Evolutionary conservation across 2,113 vertebrate genomes (phyloP), one percentile per base, ranked within the genome.

Genomic region (Alethe diademata): DNA sequence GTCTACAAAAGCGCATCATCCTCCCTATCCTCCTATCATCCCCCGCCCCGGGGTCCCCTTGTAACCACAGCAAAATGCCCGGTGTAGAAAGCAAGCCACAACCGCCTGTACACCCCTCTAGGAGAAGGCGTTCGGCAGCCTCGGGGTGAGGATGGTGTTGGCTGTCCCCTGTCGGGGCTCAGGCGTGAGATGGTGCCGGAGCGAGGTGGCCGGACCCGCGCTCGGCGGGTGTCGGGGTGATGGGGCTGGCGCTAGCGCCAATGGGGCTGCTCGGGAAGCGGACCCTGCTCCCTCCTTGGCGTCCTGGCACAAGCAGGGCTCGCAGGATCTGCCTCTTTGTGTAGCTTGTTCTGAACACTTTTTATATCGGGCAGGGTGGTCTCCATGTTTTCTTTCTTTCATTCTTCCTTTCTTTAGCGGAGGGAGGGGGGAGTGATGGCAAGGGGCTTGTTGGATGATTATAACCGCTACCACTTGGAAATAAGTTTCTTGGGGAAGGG

Each of bases 401-500:
- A 81, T 66, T 81, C 86, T 80, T 89, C 47, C 82, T 90, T 72
- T 86, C 88, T 81, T 78, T 69, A 53, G 40, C 8, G 5, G 56
- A 67, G 65, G 47, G 81, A 61, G 74, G 80, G 54, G 60, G 45
- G 61, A 91, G 66, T 67, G 84, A 67, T 90, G 78, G 90, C 76
- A 83, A 90, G 86, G 85, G 71, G 64, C 33, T 92, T 53, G 71
- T 61, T 93, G 82, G 36, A 85, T 88, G 64, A 73, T 86, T 93
- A 79, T 86, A 93, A 92, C 82, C 65, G 58, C 93, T 86, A 93
- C 74, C 62, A 70, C 88, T 94, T 85, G 88, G 54, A 76, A 92
- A 90, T 85, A 96, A 92, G 82, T 97, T 95, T 96, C 70, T 92
- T 90, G 74, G 82, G 88, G 88, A 97, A 94, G 85, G 86, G 78